Base-by-base conservation (phyloP, 2,888 invertebrate genomes). In the Cancer borealis region DNA sequence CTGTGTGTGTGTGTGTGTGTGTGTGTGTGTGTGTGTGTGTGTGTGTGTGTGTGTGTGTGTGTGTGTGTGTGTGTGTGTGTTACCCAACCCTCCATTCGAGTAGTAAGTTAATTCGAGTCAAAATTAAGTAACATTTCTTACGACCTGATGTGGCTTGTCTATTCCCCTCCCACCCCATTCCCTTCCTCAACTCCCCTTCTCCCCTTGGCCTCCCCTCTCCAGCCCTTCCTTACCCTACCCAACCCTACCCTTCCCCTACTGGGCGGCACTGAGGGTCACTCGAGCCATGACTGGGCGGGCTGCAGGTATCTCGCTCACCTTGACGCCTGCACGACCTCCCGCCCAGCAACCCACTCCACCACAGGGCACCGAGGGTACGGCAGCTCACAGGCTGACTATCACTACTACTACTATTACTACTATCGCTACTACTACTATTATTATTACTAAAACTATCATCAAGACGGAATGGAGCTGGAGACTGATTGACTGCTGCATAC, bases 281-380 rank as follows among this genome's bases (percentile, higher is more conserved):
- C 30, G 79, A 79, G 14, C 30, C 79, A 79, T 79, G 79, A 79
- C 79, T 79, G 79, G 79, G 79, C 30, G 79, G 79, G 26, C 79
- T 79, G 30, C 79, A 79, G 79, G 79, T 79, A 79, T 30, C 79
- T 30, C 30, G 30, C 79, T 79, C 79, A 79, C 79, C 79, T 79
- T 79, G 79, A 79, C 26, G 79, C 30, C 10, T 6, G 30, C 79
- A 79, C 79, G 79, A 79, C 30, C 79, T 79, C 79, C 30, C 30
- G 79, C 79, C 79, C 79, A 12, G 79, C 79, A 79, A 79, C 79
- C 30, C 30, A 79, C 79, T 12, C 79, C 79, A 79, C 79, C 79
- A 79, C 79, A 79, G 10, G 6, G 30, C 79, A 26, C 79, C 2
- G 14, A 8, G 4, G 5, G 26, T 12, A 30, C 79, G 6, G 5